Base-by-base conservation (phyloP, 2,888 invertebrate genomes). In the Oligia fasciuncula region DNA sequence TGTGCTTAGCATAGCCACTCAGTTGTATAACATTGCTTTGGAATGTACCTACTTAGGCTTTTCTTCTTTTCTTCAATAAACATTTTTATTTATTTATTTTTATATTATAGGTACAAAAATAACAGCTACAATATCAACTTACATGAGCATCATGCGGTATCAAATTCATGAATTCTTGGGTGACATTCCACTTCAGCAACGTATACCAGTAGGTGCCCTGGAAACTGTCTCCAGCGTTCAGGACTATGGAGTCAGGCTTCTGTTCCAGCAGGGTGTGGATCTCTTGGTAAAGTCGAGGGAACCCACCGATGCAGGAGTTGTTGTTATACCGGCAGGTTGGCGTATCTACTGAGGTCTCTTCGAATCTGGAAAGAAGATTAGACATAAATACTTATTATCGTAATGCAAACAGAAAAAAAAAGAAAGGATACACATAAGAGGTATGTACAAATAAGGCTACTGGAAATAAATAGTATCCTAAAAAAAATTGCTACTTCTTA, bases 191-290 rank as follows among this genome's bases (percentile, higher is more conserved):
- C 88, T 97, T 97, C n/a, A 98, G 97, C 9, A 98, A 90, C 35
- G 97, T 98, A 91, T 98, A 98, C 98, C 98, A 99, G n/a, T 98
- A 96, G 0, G 98, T 98, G 0, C 99, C 99, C 92, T 98, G 98
- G 93, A 98, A 99, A 92, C 98, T 98, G 93, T 99, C 99, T 0
- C 99, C 99, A 0, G 98, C 98, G 91, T 98, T 98, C 77, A 99
- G 94, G 60, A 98, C 97, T 40, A 99, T 93, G 0, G 98, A 97
- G 82, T 98, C 93, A 0, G 97, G 97, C 83, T 97, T 97, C 85
- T 94, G 91, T 2, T 93, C 88, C 62, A 95, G 93, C 4, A 97
- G 94, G 1, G 95, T 92, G 14, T 95, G 94, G 40, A 98, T 97
- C 73, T 97, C 97, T 43, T 97, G 94, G 86, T 97, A 97, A 0